Conservation (phyloP, 2,113 vertebrate genomes). For the Irena cyanogastra region DNA sequence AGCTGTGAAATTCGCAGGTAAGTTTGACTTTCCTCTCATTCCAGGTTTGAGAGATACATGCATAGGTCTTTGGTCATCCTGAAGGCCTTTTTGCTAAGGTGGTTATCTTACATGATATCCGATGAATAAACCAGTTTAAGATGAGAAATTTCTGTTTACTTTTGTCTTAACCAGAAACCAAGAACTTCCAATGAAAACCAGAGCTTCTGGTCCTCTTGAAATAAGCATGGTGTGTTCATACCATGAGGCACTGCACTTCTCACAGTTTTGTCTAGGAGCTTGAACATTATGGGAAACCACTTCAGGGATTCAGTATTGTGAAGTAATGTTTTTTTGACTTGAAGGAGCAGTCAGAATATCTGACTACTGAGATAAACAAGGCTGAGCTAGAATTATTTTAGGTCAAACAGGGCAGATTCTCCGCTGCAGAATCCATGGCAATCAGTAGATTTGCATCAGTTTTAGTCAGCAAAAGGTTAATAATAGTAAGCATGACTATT, state of each 20-base stretch:
- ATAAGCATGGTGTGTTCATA: not conserved
- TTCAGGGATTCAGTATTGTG: not conserved
- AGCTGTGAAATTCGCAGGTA: not conserved
- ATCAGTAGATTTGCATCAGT: not conserved
- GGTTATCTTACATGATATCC: not conserved
- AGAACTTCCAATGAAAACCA: not conserved
- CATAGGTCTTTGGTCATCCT: not conserved
- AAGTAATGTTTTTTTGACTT: not conserved
- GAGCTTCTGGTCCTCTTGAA: not conserved
- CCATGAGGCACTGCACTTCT: not conserved
- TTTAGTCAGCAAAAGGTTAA: slow-evolving; percentile 5
- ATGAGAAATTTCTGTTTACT: not conserved
- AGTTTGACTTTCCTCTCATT: not conserved
- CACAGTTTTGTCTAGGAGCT: not conserved
- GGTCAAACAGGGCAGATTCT: not conserved
- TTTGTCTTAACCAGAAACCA: not conserved
- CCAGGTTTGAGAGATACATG: not conserved
- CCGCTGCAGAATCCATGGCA: not conserved
- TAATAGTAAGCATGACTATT: not conserved
- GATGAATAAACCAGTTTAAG: not conserved
- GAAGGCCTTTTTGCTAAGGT: not conserved
- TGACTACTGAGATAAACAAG: not conserved
- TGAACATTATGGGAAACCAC: not conserved
- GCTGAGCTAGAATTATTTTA: not conserved
- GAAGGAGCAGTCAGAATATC: not conserved